These are phyloP conservation scores for Pachypeltis micranthus DNA, from an alignment of 1,140 invertebrate species.

Conservation along the genomic window DNA sequence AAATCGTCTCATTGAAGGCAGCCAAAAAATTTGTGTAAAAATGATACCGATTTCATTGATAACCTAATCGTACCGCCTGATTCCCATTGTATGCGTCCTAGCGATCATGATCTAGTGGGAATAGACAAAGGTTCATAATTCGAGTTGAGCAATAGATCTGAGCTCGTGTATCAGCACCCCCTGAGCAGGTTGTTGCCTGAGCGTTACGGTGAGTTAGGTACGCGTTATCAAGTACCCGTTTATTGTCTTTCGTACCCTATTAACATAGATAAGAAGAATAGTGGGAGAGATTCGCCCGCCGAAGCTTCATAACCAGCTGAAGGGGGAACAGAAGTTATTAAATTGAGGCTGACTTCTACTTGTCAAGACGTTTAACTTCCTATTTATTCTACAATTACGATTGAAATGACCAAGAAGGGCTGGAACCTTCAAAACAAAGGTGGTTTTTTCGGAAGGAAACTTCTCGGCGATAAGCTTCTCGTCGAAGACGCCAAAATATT, in stretches of 20 bases:
- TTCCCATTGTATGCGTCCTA: too few species aligned
- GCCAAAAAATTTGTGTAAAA: too few species aligned
- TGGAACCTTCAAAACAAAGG: constrained; percentile 71
- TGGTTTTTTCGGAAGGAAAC: constrained; percentile 91
- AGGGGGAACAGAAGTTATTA: constrained; percentile 71
- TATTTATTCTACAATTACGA: constrained; percentile 74
- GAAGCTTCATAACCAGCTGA: constrained; percentile 73
- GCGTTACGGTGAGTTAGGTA: constrained; percentile 93
- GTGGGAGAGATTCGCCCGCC: constrained; percentile 65
- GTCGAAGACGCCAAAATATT: constrained; percentile 82
- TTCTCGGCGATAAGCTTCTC: constrained; percentile 77
- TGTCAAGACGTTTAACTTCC: constrained; percentile 77
- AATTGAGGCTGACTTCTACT: constrained; percentile 74
- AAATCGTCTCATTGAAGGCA: too few species aligned
- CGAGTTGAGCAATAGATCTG: too few species aligned
- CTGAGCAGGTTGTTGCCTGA: constrained; percentile 84
- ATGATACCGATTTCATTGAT: too few species aligned
- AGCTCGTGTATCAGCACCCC: too few species aligned
- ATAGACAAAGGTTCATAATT: too few species aligned
- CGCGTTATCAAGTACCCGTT: constrained; percentile 86
- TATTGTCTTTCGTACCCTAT: constrained; percentile 90
- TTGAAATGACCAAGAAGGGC: constrained; percentile 70
- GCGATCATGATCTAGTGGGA: too few species aligned
- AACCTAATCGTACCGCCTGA: too few species aligned
- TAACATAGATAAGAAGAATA: constrained; percentile 83